Conservation (phyloP, 2,113 vertebrate genomes). For the Pelmatolapia mariae region DNA sequence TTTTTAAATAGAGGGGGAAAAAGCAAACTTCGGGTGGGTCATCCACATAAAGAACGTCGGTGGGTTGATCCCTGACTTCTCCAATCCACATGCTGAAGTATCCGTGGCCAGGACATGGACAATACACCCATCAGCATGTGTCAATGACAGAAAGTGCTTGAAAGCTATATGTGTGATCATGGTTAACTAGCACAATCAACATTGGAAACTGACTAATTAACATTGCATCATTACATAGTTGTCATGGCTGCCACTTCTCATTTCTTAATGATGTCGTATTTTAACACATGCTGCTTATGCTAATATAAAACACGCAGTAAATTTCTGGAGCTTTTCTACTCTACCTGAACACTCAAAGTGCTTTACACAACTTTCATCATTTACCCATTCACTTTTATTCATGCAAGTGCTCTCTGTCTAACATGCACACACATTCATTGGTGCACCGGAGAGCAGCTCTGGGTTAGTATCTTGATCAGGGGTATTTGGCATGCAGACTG, state of each 20-base stretch:
- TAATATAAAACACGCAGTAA: neutral
- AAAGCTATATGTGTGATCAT: neutral
- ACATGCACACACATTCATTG: neutral
- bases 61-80: neutral
- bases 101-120: neutral
- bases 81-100: neutral
- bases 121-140: neutral
- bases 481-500: neutral
- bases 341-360: fast-evolving
- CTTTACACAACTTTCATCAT: neutral
- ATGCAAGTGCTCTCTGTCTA: neutral
- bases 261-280: neutral
- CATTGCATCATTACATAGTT: neutral
- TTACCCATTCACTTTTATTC: neutral
- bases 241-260: neutral
- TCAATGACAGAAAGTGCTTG: neutral
- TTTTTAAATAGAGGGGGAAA: fast-evolving
- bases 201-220: neutral
- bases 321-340: neutral
- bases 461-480: neutral
- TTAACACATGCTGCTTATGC: neutral
- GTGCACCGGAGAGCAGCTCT: neutral
- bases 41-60: neutral
- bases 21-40: neutral
- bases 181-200: neutral